A percentile compares a stretch with the other conserved stretches of the same genome.
Conservation (phyloP, 2,113 vertebrate species). For the Halichoerus grypus region DNA sequence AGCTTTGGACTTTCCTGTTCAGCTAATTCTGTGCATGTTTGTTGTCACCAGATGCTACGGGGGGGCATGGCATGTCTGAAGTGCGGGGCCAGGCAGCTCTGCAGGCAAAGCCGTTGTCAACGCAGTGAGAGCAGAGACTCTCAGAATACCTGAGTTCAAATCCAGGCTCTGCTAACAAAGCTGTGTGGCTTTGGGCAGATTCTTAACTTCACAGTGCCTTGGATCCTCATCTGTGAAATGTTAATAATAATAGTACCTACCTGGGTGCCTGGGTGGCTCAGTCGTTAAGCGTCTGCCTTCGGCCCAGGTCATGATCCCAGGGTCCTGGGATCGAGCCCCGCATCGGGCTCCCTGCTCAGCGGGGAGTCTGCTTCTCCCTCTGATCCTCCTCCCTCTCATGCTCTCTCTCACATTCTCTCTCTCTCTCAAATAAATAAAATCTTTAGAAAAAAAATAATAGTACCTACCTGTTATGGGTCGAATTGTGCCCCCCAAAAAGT, state of each 20-base stretch:
- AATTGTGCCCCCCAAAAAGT: not conserved
- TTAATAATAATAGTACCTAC: not conserved
- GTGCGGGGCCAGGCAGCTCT: not conserved
- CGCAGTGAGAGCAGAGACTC: not conserved
- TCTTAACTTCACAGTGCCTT: not conserved
- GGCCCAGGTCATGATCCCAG: not conserved
- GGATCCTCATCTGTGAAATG: not conserved
- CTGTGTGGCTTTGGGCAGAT: not conserved
- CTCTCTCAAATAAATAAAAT: not conserved
- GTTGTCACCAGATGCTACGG: too few species aligned
- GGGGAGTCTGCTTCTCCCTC: not conserved
- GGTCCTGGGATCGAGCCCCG: not conserved
- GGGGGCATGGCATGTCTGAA: fast-evolving
- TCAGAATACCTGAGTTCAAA: not conserved
- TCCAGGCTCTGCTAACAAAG: not conserved
- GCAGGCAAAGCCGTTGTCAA: not conserved
- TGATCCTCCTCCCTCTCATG: not conserved
- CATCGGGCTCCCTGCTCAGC: not conserved
- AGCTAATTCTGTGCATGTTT: fast-evolving
- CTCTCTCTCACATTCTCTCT: not conserved
- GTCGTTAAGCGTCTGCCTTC: not conserved
- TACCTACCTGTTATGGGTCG: not conserved
- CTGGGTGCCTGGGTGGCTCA: not conserved
- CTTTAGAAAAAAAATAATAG: not conserved
- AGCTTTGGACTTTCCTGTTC: not conserved